phyloP scores from a whole-genome alignment of 92 coral and sea anemone species.

The Phenganax subtilis region DNA sequence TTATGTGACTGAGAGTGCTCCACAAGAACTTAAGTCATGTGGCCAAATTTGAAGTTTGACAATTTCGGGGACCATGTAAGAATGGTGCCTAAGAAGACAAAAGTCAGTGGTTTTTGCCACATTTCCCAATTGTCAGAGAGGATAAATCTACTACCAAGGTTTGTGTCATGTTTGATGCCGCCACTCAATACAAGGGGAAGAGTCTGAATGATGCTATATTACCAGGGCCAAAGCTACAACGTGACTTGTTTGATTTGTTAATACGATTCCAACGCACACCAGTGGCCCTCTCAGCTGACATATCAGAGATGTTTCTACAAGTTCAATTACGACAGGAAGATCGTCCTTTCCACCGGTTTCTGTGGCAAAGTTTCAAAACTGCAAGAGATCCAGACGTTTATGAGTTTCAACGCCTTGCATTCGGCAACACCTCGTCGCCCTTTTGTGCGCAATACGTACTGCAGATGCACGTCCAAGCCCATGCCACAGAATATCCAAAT shows the following conservation, averaged over 20 bases:
- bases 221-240: conserved; percentile 52
- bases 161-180: conserved; percentile 8
- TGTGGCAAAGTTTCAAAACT: conserved; percentile 43
- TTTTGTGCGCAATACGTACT: conserved; percentile 51
- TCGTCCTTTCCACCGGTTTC: conserved; percentile 47
- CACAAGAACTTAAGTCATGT: too few species aligned
- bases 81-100: not conserved
- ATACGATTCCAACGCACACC: conserved; percentile 40
- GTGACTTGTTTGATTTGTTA: conserved; percentile 43
- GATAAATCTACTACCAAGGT: conserved; percentile 23
- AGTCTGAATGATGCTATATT: conserved; percentile 49
- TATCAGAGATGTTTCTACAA: conserved; percentile 51
- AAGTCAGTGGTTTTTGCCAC: conserved; percentile 17
- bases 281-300: conserved; percentile 52
- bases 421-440: conserved; percentile 49
- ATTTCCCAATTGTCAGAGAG: conserved; percentile 14
- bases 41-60: too few species aligned
- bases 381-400: conserved; percentile 39
- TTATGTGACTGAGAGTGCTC: too few species aligned
- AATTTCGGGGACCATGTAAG: not conserved
- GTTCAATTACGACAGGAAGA: conserved; percentile 43
- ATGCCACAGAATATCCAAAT: conserved; percentile 27
- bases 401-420: conserved; percentile 36
- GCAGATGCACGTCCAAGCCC: conserved; percentile 49
- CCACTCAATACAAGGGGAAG: conserved; percentile 33